These are phyloP conservation scores for Ctenosaura bakeri DNA, from an alignment of 2,797 vertebrate genomes.

Conservation along the genomic window DNA sequence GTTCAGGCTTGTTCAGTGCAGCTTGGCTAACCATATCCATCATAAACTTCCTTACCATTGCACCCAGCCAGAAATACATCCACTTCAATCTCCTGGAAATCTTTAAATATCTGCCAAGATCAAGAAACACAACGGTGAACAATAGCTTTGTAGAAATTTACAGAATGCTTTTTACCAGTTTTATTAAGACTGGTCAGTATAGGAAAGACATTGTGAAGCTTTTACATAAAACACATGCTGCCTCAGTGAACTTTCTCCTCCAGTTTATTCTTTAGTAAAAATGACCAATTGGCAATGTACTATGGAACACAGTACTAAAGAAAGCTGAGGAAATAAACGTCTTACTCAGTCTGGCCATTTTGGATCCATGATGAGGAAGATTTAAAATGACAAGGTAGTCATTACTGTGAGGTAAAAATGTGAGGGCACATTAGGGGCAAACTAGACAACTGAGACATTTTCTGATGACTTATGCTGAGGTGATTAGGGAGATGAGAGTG, in stretches of 20 bases:
- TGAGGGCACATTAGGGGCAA: background rate
- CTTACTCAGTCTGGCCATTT: background rate
- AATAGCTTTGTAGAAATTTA: background rate
- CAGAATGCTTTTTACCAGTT: background rate
- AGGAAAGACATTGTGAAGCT: background rate
- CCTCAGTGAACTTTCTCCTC: background rate
- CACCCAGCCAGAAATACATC: constrained; percentile 88
- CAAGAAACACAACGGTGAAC: constrained; percentile 51
- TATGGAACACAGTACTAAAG: background rate
- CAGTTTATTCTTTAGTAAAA: background rate
- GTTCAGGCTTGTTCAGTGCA: background rate
- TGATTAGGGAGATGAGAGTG: too few species aligned
- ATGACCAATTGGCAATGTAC: background rate
- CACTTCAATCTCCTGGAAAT: constrained; percentile 90
- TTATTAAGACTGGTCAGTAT: background rate
- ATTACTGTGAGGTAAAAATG: background rate
- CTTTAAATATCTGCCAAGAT: constrained; percentile 86
- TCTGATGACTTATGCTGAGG: background rate
- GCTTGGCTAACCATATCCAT: rapidly evolving
- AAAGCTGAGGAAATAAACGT: constrained; percentile 3
- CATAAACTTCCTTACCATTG: constrained; percentile 82
- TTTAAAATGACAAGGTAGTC: background rate
- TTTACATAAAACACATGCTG: background rate
- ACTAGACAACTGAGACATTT: background rate
- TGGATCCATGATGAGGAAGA: background rate